A percentile compares a stretch with the other conserved stretches of the same genome.
phyloP scores from a whole-genome alignment of 1,140 invertebrate species.

The Pseudomyrmex pallidus region DNA sequence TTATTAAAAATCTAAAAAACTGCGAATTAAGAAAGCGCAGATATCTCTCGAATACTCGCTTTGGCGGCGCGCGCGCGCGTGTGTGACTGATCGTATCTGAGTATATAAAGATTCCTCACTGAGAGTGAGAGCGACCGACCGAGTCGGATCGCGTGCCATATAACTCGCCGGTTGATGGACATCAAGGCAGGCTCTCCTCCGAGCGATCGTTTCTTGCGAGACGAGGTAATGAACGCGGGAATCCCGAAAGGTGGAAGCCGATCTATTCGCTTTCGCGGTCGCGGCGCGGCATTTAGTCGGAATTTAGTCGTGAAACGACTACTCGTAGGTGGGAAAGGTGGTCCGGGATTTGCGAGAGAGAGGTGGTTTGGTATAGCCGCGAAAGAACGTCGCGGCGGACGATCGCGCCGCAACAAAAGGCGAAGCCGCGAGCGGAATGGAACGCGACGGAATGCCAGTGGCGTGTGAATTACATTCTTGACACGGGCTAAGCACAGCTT shows the following conservation, averaged over 20 bases:
- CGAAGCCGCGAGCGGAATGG: constrained; percentile 73
- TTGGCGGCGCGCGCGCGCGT: too few species aligned
- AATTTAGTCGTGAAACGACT: background rate
- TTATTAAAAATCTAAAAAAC: too few species aligned
- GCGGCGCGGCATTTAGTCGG: constrained; percentile 49
- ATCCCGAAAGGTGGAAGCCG: constrained; percentile 54
- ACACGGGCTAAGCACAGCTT: constrained; percentile 78
- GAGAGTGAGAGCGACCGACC: constrained; percentile 24
- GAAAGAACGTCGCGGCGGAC: constrained; percentile 64
- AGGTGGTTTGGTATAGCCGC: constrained; percentile 33
- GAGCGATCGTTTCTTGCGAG: constrained; percentile 55
- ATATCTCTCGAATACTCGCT: too few species aligned
- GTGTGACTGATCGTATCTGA: background rate
- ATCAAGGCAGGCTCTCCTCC: constrained; percentile 25
- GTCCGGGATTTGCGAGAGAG: constrained; percentile 17
- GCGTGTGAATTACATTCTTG: constrained; percentile 83
- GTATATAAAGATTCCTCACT: constrained; percentile 21
- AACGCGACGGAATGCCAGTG: constrained; percentile 78
- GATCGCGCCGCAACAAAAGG: constrained; percentile 70
- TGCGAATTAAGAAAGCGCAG: too few species aligned
- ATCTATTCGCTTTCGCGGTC: constrained; percentile 13
- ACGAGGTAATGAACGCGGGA: constrained; percentile 57
- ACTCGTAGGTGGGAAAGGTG: constrained; percentile 44
- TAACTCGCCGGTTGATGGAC: constrained; percentile 59
- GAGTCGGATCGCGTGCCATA: constrained; percentile 42